phyloP scores from a whole-genome alignment of 2,888 invertebrate genomes.

The Hipparchia sbordonii region DNA sequence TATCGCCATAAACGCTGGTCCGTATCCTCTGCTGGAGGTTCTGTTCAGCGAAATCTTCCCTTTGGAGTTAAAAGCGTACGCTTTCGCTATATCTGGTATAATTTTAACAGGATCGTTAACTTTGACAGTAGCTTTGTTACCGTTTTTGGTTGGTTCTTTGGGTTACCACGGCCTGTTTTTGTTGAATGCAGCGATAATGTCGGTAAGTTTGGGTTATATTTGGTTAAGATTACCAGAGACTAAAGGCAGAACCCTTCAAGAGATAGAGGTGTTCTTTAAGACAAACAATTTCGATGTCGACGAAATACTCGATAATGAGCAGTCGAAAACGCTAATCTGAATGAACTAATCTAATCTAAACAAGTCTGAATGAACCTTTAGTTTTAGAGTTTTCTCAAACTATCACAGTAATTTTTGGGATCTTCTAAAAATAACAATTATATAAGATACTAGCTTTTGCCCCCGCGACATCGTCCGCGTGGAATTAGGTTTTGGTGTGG shows the following conservation, averaged over 20 bases:
- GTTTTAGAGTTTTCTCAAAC: no score
- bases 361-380: no score
- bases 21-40: constrained; percentile 22
- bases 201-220: neutral
- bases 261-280: constrained; percentile 44
- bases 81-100: constrained; percentile 11
- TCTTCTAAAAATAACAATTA: no score
- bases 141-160: neutral
- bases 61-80: constrained; percentile 23
- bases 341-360: no score
- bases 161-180: constrained; percentile 5
- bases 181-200: neutral
- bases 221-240: constrained; percentile 45
- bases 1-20: constrained; percentile 19
- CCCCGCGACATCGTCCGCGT: no score
- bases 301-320: neutral
- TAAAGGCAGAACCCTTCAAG: constrained; percentile 47
- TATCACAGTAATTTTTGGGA: no score
- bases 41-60: constrained; percentile 24
- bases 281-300: constrained; percentile 6
- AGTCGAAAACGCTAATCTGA: neutral
- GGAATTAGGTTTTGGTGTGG: no score
- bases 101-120: neutral
- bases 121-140: neutral
- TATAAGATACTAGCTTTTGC: no score